Evolutionary conservation across 2,113 vertebrate genomes (phyloP).

Genomic region (Hippocampus abdominalis): DNA sequence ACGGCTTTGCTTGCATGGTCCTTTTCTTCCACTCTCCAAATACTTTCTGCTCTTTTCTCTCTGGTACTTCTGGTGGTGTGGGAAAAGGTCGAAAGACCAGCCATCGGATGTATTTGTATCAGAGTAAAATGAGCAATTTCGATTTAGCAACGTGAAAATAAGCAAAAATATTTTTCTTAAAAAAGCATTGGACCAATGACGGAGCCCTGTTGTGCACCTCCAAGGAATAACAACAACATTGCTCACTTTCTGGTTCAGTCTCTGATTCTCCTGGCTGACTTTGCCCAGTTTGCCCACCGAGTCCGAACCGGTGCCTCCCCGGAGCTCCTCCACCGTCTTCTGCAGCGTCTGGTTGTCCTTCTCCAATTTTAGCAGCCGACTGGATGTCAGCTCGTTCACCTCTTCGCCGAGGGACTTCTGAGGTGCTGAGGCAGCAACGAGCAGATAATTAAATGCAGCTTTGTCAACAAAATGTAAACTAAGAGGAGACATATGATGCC

Average conservation of each 20-base stretch:
- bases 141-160: not conserved
- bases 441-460: not conserved
- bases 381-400: conserved; percentile 92
- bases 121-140: not conserved
- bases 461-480: not conserved
- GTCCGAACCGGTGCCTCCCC: conserved; percentile 71
- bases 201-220: not conserved
- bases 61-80: conserved; percentile 15
- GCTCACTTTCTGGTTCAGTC: conserved; percentile 83
- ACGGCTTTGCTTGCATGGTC: conserved; percentile 57
- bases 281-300: conserved; percentile 76
- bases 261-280: conserved; percentile 88
- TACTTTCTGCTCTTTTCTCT: conserved; percentile 16
- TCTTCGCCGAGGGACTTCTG: conserved; percentile 94
- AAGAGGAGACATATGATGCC: not conserved
- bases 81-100: conserved; percentile 31
- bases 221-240: not conserved
- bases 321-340: conserved; percentile 89
- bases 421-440: conserved; percentile 69
- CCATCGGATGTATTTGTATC: conserved; percentile 23
- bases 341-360: conserved; percentile 95
- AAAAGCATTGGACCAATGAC: not conserved
- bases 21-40: conserved; percentile 25
- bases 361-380: conserved; percentile 89
- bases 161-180: not conserved